Evolutionary conservation across 2,797 vertebrate genomes (phyloP), one percentile per base, ranked within the genome.

Genomic region (Lepidocolaptes lacrymiger): DNA sequence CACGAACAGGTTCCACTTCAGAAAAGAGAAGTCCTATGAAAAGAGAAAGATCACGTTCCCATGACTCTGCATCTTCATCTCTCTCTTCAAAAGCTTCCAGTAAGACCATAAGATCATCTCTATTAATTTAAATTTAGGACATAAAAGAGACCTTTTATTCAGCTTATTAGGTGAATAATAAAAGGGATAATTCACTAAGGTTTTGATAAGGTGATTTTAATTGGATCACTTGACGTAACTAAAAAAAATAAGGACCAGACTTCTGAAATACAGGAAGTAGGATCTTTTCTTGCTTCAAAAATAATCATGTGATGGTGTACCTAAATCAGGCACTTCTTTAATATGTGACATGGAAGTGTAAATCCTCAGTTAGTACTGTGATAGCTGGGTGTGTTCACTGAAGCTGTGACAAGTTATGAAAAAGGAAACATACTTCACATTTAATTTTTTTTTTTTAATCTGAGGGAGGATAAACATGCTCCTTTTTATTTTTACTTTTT

Each of bases 81-180:
- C 85, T 97, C 11, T 98, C 98, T 82, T 98, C 98, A 7, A 98
- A 97, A 94, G 94, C 97, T 4, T 98, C 98, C 39, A 93, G 98
- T 98, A 97, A 98, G 97, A 94, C 54, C 59, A 87, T 79, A 85
- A 56, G 27, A 79, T 82, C 9, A 58, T 85, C 39, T 75, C 14
- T 89, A 8, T 93, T 49, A 78, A 69, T 23, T 77, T 80, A 48
- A 56, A 23, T 68, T 81, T 58, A 67, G 36, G 20, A 46, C 21
- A 46, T 76, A 61, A 46, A 34, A 81, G 39, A 37, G 2, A 66
- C 7, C 8, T 41, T 67, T 81, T 78, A 58, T 83, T 93, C 24
- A 52, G 4, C 6, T 69, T 55, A 22, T 41, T 74, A 74, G 41
- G 80, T 64, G 87, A 78, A 79, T 58, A 85, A 71, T 39, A 37